A percentile compares a stretch with the other conserved stretches of the same genome.
These are phyloP conservation scores for Luidia sarsii DNA, from an alignment of 53 echinoderm and acorn worm species.

Conservation along the genomic window DNA sequence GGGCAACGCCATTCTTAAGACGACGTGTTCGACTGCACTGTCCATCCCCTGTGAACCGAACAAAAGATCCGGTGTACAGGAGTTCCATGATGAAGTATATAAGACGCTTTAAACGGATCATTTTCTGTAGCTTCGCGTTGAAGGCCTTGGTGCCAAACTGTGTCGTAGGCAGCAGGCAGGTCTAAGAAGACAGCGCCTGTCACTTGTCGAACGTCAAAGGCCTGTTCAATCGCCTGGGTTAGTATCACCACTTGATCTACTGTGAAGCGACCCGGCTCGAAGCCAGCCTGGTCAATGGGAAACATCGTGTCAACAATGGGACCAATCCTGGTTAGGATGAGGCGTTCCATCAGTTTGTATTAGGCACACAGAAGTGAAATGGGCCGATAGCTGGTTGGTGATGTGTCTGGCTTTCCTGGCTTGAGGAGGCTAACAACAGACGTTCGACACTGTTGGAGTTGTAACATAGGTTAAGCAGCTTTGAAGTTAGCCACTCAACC, in stretches of 20 bases:
- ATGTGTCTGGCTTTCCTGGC: slow-evolving; percentile 24
- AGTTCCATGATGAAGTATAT: background rate
- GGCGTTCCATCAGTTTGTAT: slow-evolving; percentile 6
- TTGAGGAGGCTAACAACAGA: slow-evolving; percentile 28
- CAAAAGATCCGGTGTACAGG: slow-evolving; percentile 16
- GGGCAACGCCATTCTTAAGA: slow-evolving; percentile 13
- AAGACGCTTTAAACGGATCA: background rate
- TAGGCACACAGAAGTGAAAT: slow-evolving; percentile 19
- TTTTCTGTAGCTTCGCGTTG: too few relatives aligned
- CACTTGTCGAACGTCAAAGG: background rate
- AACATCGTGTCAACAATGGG: background rate
- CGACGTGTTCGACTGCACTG: slow-evolving; percentile 2
- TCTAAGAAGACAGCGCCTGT: background rate
- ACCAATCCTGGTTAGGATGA: background rate
- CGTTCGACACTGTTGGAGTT: slow-evolving; percentile 7
- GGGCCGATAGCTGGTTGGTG: slow-evolving; percentile 7
- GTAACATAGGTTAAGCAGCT: slow-evolving; percentile 30
- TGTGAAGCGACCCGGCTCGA: background rate
- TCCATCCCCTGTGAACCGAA: slow-evolving; percentile 17
- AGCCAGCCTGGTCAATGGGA: background rate
- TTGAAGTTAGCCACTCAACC: background rate
- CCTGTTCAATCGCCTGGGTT: background rate
- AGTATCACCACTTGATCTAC: background rate
- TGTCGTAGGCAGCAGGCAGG: background rate
- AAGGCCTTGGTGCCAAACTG: too few relatives aligned